phyloP scores from a whole-genome alignment of 2,888 invertebrate genomes.

The Lottia gigantea region DNA sequence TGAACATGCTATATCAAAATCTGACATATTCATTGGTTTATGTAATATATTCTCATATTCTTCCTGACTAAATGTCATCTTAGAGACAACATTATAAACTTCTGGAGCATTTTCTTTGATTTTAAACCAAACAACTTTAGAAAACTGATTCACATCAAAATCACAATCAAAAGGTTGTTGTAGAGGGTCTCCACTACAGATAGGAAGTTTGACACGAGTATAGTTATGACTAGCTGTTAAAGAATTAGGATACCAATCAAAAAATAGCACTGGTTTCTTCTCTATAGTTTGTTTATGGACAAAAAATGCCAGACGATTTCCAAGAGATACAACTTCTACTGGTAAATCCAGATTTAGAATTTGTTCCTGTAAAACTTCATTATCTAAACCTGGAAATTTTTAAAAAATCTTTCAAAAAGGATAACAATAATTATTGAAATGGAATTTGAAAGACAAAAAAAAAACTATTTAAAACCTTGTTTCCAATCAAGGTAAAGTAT shows the following conservation, averaged over 20 bases:
- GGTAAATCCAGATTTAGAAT: constrained; percentile 74
- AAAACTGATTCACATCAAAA: constrained; percentile 78
- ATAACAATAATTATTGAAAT: no score
- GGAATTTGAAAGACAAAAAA: no score
- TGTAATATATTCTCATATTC: constrained; percentile 72
- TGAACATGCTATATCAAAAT: constrained; percentile 74
- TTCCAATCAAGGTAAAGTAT: no score
- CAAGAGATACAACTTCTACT: constrained; percentile 80
- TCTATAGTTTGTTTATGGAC: constrained; percentile 59
- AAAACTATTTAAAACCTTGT: no score
- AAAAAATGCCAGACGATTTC: constrained; percentile 71
- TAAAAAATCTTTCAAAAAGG: neutral
- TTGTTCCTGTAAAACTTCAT: constrained; percentile 67
- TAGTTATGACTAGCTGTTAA: constrained; percentile 71
- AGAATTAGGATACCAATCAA: constrained; percentile 77
- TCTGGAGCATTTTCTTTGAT: constrained; percentile 72
- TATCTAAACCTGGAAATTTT: constrained; percentile 52
- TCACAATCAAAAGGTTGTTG: constrained; percentile 71
- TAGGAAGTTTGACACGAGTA: constrained; percentile 75
- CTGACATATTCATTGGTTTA: constrained; percentile 33
- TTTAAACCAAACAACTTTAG: constrained; percentile 76
- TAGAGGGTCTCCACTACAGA: constrained; percentile 69
- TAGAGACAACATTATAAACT: constrained; percentile 62
- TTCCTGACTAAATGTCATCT: constrained; percentile 70
- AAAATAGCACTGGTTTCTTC: constrained; percentile 72